Evolutionary conservation across 1,140 invertebrate genomes (phyloP).

Genomic region (Chymomyza costata): DNA sequence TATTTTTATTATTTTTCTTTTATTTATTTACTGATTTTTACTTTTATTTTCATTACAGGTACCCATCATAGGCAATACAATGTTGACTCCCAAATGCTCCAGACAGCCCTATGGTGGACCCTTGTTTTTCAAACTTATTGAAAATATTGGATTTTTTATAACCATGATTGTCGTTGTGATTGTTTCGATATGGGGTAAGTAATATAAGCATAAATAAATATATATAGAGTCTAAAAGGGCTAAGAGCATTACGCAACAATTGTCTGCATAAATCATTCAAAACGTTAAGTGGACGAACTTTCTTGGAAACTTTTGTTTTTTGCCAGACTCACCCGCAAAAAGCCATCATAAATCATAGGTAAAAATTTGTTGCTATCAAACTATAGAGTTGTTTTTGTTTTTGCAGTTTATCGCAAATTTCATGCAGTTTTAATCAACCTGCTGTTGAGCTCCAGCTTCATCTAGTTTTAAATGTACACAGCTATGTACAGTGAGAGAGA

Average conservation of each 20-base stretch:
- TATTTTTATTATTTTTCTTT: slow-evolving; percentile 2
- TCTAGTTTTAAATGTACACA: slow-evolving; percentile 2
- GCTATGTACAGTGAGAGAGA: slow-evolving; percentile 5
- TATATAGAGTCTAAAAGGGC: no score
- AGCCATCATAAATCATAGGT: slow-evolving; percentile 41
- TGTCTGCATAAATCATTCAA: no score
- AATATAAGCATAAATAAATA: not conserved
- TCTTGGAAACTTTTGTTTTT: no score
- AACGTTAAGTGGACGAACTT: not conserved
- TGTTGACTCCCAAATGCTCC: slow-evolving; percentile 42
- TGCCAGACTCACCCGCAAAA: no score
- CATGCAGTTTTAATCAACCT: slow-evolving; percentile 50
- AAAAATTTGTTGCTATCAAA: no score
- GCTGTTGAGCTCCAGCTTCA: not conserved
- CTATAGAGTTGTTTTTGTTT: slow-evolving; percentile 9
- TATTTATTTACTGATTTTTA: slow-evolving; percentile 6
- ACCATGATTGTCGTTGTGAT: slow-evolving; percentile 40
- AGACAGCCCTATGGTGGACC: slow-evolving; percentile 20
- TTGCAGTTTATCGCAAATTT: slow-evolving; percentile 55
- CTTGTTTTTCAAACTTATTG: slow-evolving; percentile 43
- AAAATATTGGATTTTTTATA: slow-evolving; percentile 60
- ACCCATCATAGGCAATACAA: slow-evolving; percentile 42
- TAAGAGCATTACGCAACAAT: no score
- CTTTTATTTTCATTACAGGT: slow-evolving; percentile 45
- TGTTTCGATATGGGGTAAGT: slow-evolving; percentile 54